Conservation (phyloP, 2,113 vertebrate genomes). For the Hypanus sabinus region DNA sequence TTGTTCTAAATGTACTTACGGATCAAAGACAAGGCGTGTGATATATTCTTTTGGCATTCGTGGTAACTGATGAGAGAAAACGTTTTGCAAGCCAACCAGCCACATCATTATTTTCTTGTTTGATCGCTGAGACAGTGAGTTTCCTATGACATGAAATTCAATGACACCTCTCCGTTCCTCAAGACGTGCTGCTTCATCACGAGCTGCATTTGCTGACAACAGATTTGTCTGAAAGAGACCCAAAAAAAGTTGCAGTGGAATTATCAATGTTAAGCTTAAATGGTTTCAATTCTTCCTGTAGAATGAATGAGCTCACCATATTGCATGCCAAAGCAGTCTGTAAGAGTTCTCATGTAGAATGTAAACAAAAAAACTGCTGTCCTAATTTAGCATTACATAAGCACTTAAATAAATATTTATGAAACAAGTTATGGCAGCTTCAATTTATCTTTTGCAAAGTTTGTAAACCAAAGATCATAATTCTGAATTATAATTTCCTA, state of each 20-base stretch:
- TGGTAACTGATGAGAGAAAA: constrained; percentile 95
- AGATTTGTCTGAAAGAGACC: constrained; percentile 74
- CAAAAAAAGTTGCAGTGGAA: not conserved
- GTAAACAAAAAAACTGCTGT: not conserved
- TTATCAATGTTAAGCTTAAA: not conserved
- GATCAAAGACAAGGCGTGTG: constrained; percentile 93
- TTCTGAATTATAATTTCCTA: not conserved
- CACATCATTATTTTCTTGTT: constrained; percentile 97
- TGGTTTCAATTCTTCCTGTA: not conserved
- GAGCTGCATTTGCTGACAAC: constrained; percentile 86
- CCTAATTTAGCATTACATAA: not conserved
- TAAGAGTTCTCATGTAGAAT: not conserved
- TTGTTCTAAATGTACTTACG: constrained; percentile 60
- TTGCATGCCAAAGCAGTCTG: too few relatives aligned
- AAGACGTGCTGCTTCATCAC: constrained; percentile 88
- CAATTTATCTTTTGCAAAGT: not conserved
- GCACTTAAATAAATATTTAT: not conserved
- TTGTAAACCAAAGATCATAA: not conserved
- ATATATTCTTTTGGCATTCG: constrained; percentile 99
- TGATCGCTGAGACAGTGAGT: constrained; percentile 91
- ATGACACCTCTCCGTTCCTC: constrained; percentile 94
- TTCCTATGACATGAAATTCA: constrained; percentile 95
- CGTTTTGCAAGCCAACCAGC: constrained; percentile 94
- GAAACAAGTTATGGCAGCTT: not conserved
- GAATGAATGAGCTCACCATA: not conserved